phyloP scores from a whole-genome alignment of 2,113 vertebrate genomes.

The Gadus macrocephalus region DNA sequence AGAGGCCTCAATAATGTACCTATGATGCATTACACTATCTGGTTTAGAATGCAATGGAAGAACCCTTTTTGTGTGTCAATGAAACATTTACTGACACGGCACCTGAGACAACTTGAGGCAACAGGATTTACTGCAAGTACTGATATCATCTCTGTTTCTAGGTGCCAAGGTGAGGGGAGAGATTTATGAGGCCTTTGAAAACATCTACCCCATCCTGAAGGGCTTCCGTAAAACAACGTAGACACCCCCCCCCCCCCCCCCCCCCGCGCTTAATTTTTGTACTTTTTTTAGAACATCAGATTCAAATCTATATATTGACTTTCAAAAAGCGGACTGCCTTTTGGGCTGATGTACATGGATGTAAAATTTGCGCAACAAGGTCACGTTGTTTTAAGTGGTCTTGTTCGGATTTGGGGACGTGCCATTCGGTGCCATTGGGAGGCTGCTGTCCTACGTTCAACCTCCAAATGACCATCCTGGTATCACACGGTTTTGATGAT shows the following conservation, averaged over 20 bases:
- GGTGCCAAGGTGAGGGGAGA: constrained; percentile 97
- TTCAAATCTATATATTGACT: constrained; percentile 10
- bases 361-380: neutral
- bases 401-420: no score
- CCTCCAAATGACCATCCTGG: no score
- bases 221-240: constrained; percentile 97
- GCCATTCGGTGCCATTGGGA: no score
- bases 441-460: no score
- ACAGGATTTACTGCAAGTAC: neutral
- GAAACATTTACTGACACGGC: neutral
- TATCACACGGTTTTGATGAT: no score
- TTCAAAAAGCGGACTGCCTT: constrained; percentile 31
- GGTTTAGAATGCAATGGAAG: no score
- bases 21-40: no score
- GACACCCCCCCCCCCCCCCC: constrained; percentile 34
- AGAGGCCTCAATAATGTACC: no score
- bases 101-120: neutral
- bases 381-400: no score
- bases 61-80: no score
- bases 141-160: constrained; percentile 37
- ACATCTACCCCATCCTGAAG: constrained; percentile 98
- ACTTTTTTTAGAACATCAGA: constrained; percentile 17
- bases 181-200: constrained; percentile 99
- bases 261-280: constrained; percentile 16
- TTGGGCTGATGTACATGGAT: constrained; percentile 20